Evolutionary conservation across 2,113 vertebrate species (phyloP).

Genomic region (Marmota monax): DNA sequence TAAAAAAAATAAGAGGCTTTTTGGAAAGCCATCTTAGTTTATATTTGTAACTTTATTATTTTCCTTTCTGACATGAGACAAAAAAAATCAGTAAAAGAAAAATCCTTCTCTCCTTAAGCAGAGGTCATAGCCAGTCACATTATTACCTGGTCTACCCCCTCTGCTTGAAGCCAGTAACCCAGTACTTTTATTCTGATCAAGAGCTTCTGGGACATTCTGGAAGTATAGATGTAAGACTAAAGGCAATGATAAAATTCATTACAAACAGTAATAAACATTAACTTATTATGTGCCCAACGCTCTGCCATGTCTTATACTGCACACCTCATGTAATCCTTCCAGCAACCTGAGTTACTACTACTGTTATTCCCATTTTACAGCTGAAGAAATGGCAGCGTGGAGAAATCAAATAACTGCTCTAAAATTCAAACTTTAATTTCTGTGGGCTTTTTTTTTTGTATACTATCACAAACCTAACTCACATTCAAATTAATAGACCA

Average conservation of each 20-base stretch:
- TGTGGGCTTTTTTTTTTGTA: not conserved
- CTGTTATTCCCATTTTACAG: not conserved
- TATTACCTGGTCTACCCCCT: not conserved
- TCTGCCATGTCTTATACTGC: not conserved
- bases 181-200: not conserved
- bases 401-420: not conserved
- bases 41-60: slow-evolving; percentile 2
- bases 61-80: not conserved
- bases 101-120: not conserved
- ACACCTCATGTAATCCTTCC: not conserved
- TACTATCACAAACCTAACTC: not conserved
- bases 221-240: not conserved
- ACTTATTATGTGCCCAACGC: not conserved
- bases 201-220: not conserved
- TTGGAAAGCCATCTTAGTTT: not conserved
- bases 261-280: not conserved
- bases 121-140: not conserved
- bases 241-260: not conserved
- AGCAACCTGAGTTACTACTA: not conserved
- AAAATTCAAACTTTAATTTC: not conserved
- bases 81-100: not conserved
- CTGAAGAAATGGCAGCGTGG: not conserved
- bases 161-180: not conserved
- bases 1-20: not conserved
- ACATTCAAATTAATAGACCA: not conserved